phyloP scores from a whole-genome alignment of 2,113 vertebrate genomes.

The Asarcornis scutulata region DNA sequence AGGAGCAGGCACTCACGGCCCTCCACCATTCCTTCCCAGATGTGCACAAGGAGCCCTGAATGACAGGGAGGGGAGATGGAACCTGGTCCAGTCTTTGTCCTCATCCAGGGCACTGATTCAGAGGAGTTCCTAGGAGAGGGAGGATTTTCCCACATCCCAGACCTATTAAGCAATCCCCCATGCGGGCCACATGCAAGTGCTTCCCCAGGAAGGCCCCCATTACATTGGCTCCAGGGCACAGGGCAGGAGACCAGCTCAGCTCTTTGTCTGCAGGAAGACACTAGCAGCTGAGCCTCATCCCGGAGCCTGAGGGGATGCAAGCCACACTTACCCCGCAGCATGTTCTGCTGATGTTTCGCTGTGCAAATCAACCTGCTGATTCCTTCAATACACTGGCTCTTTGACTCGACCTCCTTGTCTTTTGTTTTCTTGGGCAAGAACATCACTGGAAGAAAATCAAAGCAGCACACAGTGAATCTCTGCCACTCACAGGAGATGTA shows the following conservation, averaged over 20 bases:
- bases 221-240: fast-evolving
- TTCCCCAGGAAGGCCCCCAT: neutral
- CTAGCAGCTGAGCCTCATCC: neutral
- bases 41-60: neutral
- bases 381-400: conserved; percentile 96
- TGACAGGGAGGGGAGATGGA: neutral
- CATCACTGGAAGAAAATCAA: conserved; percentile 85
- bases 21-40: neutral
- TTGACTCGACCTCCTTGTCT: conserved; percentile 94
- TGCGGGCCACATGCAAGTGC: neutral
- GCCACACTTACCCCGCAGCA: conserved; percentile 88
- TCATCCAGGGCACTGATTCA: neutral
- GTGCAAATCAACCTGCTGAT: conserved; percentile 98
- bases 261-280: neutral
- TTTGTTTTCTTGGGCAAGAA: conserved; percentile 97
- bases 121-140: neutral
- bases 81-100: neutral
- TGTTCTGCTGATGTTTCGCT: conserved; percentile 97
- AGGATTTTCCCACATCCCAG: neutral
- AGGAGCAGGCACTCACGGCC: neutral
- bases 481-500: neutral
- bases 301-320: neutral
- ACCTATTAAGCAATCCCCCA: neutral
- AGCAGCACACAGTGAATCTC: neutral
- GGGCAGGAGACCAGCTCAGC: neutral